Percentiles rank a stretch among this genome's conserved stretches.
Conservation (phyloP, 2,888 invertebrate genomes). For the Tribolium freemani region DNA sequence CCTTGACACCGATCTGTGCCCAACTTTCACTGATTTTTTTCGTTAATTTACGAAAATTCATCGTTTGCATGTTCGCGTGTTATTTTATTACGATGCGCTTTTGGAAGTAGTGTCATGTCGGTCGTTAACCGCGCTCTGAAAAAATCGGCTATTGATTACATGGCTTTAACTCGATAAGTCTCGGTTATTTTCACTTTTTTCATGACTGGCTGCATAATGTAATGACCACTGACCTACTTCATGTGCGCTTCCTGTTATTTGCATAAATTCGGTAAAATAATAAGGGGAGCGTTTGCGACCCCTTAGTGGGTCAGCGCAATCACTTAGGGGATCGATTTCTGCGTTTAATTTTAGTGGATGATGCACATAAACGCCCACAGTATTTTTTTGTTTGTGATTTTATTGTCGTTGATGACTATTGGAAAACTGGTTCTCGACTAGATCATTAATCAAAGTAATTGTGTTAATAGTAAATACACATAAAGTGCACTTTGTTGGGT, state of each 20-base stretch:
- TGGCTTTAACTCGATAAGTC: neutral
- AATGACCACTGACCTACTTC: constrained; percentile 7
- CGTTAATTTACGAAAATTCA: constrained; percentile 8
- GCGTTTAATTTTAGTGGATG: neutral
- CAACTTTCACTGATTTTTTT: constrained; percentile 23
- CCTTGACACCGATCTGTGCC: constrained; percentile 24
- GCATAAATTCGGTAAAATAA: neutral
- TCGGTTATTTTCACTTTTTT: neutral
- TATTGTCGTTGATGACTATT: constrained; percentile 14
- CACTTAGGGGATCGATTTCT: neutral
- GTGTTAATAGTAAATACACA: constrained; percentile 18
- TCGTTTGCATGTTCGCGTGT: constrained; percentile 1
- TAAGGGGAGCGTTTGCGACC: neutral
- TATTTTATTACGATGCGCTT: neutral
- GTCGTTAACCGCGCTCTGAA: neutral
- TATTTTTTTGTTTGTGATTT: neutral
- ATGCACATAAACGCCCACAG: constrained; percentile 10
- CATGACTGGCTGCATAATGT: neutral
- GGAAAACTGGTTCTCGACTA: constrained; percentile 4
- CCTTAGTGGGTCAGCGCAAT: constrained; percentile 14
- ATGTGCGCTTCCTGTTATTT: neutral
- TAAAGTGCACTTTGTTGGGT: constrained; percentile 15
- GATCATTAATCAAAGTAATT: constrained; percentile 15
- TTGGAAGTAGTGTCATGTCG: neutral
- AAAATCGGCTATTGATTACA: neutral